These are phyloP conservation scores for Pelosia muscerda DNA, from an alignment of 2,888 invertebrate genomes.

Conservation along the genomic window DNA sequence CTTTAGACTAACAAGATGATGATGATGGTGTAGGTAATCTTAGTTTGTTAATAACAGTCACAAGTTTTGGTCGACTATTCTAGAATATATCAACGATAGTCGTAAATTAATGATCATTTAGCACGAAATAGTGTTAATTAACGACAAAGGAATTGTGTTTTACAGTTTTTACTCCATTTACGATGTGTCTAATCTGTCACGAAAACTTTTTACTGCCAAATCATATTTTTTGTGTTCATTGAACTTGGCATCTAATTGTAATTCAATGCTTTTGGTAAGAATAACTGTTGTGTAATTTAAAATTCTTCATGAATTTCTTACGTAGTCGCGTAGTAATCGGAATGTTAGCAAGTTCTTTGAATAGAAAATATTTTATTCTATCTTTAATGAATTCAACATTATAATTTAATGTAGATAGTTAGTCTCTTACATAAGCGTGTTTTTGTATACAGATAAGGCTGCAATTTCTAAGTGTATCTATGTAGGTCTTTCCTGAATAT, in stretches of 20 bases:
- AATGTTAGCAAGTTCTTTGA: not conserved
- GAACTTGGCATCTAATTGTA: conserved; percentile 22
- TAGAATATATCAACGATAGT: too few relatives aligned
- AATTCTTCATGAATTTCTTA: not conserved
- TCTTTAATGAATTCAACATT: not conserved
- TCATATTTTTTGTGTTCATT: conserved; percentile 17
- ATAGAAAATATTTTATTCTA: not conserved
- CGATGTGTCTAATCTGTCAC: not conserved
- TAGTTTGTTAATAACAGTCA: not conserved
- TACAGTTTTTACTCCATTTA: not conserved
- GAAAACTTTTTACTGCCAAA: conserved; percentile 12
- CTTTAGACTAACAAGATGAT: not conserved
- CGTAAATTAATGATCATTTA: not conserved
- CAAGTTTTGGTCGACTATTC: not conserved
- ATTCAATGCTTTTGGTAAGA: conserved; percentile 13
- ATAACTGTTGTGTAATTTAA: not conserved
- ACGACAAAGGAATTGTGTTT: not conserved
- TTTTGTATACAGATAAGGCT: not conserved
- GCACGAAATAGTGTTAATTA: not conserved
- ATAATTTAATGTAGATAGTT: not conserved
- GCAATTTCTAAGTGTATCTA: not conserved
- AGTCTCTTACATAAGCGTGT: not conserved
- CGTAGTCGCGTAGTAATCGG: conserved; percentile 3
- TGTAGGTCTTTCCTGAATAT: not conserved
- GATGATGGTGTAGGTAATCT: not conserved